Percentiles rank a stretch among this genome's conserved stretches.
These are phyloP conservation scores for Trichonephila inaurata DNA, from an alignment of 1,140 invertebrate genomes.

Conservation along the genomic window DNA sequence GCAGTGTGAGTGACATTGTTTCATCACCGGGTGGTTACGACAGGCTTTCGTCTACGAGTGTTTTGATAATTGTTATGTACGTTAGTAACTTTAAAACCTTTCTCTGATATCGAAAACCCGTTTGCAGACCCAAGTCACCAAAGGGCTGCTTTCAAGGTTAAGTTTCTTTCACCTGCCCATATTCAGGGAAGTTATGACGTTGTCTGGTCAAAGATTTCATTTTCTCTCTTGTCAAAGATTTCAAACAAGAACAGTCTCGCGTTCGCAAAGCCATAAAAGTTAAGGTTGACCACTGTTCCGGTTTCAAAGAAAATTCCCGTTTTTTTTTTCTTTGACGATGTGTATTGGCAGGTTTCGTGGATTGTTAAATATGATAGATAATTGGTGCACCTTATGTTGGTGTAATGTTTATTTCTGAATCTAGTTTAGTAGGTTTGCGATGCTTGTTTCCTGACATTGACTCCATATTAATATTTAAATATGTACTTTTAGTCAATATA, in stretches of 20 bases:
- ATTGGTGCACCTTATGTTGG: too few species aligned
- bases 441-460: too few species aligned
- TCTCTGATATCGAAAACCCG: background rate
- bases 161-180: constrained; percentile 3
- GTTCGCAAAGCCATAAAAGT: background rate
- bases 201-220: background rate
- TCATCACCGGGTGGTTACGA: background rate
- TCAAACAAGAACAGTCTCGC: background rate
- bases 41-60: background rate
- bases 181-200: constrained; percentile 4
- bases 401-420: too few species aligned
- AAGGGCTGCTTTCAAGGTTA: constrained; percentile 1
- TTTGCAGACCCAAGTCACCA: background rate
- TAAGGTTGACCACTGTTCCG: background rate
- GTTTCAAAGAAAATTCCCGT: background rate
- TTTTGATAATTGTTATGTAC: constrained; percentile 8
- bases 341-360: too few species aligned
- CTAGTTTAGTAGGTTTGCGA: too few species aligned
- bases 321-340: background rate
- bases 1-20: background rate
- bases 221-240: background rate
- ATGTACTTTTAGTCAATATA: too few species aligned
- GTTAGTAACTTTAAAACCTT: background rate
- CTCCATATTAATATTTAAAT: too few species aligned
- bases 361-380: too few species aligned